Percentiles rank a stretch among this genome's conserved stretches.
These are phyloP conservation scores for Tanypteryx hageni DNA, from an alignment of 2,888 invertebrate genomes.

Conservation along the genomic window DNA sequence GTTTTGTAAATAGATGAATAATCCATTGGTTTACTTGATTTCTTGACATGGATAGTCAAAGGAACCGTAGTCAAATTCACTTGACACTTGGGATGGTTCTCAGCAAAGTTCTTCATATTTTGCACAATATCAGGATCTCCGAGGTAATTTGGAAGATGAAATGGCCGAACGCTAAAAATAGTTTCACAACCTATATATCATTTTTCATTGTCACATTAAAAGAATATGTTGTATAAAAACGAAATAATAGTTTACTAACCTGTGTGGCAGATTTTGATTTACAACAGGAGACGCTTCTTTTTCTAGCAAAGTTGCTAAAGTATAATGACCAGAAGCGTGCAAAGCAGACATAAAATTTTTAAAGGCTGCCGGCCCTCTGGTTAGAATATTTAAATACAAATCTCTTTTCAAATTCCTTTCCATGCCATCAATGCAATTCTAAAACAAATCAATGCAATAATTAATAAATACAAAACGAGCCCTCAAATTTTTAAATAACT, in stretches of 20 bases:
- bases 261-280: too few species aligned
- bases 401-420: slow-evolving; percentile 72
- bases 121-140: background rate
- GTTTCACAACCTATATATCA: background rate
- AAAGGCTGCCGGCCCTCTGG: slow-evolving; percentile 80
- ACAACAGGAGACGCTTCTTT: background rate
- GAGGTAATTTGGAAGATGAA: background rate
- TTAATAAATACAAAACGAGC: background rate
- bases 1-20: background rate
- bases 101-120: slow-evolving; percentile 8
- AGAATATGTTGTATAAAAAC: background rate
- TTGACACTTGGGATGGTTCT: background rate
- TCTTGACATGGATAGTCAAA: background rate
- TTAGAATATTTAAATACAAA: slow-evolving; percentile 77
- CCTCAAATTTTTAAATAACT: background rate
- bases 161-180: slow-evolving; percentile 33
- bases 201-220: background rate
- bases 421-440: background rate
- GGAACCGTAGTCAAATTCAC: slow-evolving; percentile 8
- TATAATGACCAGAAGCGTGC: slow-evolving; percentile 68
- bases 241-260: background rate
- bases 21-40: background rate
- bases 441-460: background rate
- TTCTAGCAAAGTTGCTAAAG: slow-evolving; percentile 59
- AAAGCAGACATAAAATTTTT: slow-evolving; percentile 76